Base-by-base conservation (phyloP, 2,888 invertebrate genomes). In the Troides oblongomaculatus region DNA sequence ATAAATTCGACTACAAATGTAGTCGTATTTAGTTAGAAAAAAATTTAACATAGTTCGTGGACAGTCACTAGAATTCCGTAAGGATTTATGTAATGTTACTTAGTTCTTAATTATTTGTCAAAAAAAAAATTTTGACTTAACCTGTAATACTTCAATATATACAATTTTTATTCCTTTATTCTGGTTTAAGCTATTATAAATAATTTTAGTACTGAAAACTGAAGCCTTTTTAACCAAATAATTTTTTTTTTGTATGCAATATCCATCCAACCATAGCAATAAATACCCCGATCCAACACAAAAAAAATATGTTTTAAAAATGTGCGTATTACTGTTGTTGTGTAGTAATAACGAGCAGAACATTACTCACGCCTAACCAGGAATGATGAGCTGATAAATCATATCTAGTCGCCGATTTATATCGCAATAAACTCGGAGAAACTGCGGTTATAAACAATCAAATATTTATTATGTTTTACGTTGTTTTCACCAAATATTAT, bases 341-440 rank as follows among this genome's bases (percentile, higher is more conserved):
- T 83, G 83, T 78, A 75, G 86, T 81, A 88, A 90, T 90, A 90
- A 89, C 82, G 79, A 79, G 77, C 76, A 78, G 76, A 81, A 81
- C 89, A 88, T 90, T 85, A 83, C 88, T 90, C 89, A 87, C 79
- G 71, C 69, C 80, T 92, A 92, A 92, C 90, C 84, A 90, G 82
- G 84, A 92, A 80, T 90, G 92, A 92, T 92, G 92, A 82, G 84
- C 81, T 82, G 87, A 87, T 92, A 91, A 88, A 92, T 92, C 92
- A 92, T 87, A 90, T 89, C 89, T 87, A 88, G 80, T 85, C 84
- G 83, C 87, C 90, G 89, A 90, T 89, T 90, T 89, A 91, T 89
- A 88, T 85, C 82, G 90, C 87, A 85, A 86, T 91, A 91, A 90
- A 90, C 86, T 82, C 83, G 81, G 80, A 87, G 80, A 83, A 83